Percentiles rank a stretch among this genome's conserved stretches.
These are phyloP conservation scores for Sminthurides aquaticus DNA, from an alignment of 2,888 invertebrate species.

Conservation along the genomic window DNA sequence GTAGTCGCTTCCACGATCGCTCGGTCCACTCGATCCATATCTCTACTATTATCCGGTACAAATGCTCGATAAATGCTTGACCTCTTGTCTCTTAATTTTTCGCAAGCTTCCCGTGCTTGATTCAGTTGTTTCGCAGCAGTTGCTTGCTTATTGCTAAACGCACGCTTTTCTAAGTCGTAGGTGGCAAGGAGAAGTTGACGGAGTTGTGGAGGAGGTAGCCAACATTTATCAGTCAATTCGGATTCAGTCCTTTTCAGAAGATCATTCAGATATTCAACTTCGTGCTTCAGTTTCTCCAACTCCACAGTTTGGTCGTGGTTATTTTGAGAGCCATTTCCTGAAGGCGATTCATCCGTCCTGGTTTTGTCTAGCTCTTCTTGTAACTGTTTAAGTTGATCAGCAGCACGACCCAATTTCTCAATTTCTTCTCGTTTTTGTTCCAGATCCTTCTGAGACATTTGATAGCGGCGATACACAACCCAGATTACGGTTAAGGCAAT, in stretches of 20 bases:
- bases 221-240: constrained; percentile 78
- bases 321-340: neutral
- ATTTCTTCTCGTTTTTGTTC: constrained; percentile 87
- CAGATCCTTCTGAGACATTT: constrained; percentile 74
- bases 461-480: constrained; percentile 85
- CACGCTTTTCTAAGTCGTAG: constrained; percentile 85
- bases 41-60: constrained; percentile 90
- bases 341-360: constrained; percentile 54
- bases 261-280: constrained; percentile 73
- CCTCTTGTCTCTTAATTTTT: constrained; percentile 86
- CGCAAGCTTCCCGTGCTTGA: constrained; percentile 84
- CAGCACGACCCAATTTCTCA: constrained; percentile 82
- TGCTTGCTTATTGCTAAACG: constrained; percentile 74
- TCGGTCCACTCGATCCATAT: constrained; percentile 93
- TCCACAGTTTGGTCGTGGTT: constrained; percentile 20
- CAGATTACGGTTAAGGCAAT: constrained; percentile 81
- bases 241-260: constrained; percentile 80
- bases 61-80: constrained; percentile 89
- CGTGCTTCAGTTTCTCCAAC: constrained; percentile 63
- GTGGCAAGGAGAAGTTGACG: constrained; percentile 93
- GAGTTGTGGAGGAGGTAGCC: constrained; percentile 77
- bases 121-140: constrained; percentile 73
- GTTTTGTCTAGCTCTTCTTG: constrained; percentile 67
- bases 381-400: constrained; percentile 73
- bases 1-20: constrained; percentile 88